Conservation (phyloP, 2,888 invertebrate species). For the Drosophila greeni region DNA sequence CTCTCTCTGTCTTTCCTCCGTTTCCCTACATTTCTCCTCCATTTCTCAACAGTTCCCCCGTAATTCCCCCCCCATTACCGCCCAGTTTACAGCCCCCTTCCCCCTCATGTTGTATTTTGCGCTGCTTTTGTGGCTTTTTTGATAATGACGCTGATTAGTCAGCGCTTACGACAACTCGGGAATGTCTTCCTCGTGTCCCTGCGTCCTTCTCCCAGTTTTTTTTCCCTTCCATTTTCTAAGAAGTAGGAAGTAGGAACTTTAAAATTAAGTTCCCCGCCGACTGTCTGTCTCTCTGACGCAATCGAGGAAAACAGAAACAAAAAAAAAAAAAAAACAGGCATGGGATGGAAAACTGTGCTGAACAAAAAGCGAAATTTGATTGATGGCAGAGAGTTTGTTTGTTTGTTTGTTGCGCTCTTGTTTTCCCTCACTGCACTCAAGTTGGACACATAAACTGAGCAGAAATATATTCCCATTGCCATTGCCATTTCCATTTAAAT, state of each 20-base stretch:
- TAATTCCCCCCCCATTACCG: background rate
- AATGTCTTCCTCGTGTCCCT: constrained; percentile 49
- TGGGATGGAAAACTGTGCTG: background rate
- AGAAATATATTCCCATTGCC: constrained; percentile 16
- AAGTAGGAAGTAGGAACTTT: constrained; percentile 40
- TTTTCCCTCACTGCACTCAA: constrained; percentile 30
- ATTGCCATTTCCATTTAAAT: constrained; percentile 25
- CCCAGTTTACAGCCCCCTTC: background rate
- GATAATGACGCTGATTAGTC: constrained; percentile 69
- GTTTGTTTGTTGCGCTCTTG: constrained; percentile 17
- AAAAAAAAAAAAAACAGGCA: background rate
- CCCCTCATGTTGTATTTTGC: constrained; percentile 10
- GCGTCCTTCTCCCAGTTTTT: background rate
- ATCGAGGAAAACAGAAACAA: constrained; percentile 16
- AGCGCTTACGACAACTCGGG: constrained; percentile 66
- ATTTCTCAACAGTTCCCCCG: background rate
- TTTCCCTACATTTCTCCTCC: background rate
- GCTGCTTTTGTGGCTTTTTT: constrained; percentile 46
- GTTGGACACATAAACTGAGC: constrained; percentile 28
- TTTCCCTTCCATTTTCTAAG: background rate
- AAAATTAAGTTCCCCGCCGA: constrained; percentile 24
- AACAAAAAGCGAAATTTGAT: constrained; percentile 36
- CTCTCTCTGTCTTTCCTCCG: constrained; percentile 3
- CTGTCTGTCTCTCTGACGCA: constrained; percentile 32
- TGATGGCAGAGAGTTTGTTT: constrained; percentile 30